Evolutionary conservation across 2,888 invertebrate genomes (phyloP).

Genomic region (Lithodes maja): DNA sequence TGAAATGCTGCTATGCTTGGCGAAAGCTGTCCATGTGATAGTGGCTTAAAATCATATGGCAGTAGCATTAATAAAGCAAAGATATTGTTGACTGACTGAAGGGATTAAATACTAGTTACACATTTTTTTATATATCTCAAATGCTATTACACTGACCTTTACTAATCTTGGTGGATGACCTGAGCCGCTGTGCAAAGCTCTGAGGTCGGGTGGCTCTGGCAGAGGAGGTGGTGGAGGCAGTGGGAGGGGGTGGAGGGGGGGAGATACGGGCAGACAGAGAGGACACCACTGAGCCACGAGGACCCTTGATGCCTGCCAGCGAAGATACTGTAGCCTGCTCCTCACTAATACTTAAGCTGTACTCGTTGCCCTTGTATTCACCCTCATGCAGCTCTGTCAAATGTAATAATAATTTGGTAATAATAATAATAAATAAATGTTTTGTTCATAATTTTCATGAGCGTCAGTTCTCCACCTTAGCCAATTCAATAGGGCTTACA

Average conservation of each 20-base stretch:
- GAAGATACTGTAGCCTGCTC: constrained; percentile 69
- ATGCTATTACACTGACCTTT: constrained; percentile 61
- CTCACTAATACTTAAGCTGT: constrained; percentile 66
- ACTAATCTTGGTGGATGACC: constrained; percentile 86
- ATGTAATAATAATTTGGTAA: no score
- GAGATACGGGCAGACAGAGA: constrained; percentile 67
- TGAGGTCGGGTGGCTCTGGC: constrained; percentile 80
- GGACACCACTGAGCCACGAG: constrained; percentile 69
- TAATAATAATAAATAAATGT: no score
- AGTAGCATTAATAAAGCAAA: no score
- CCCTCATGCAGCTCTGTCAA: constrained; percentile 81
- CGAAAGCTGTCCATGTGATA: no score
- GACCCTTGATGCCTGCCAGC: constrained; percentile 64
- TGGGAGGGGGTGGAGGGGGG: constrained; percentile 59
- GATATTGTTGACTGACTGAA: no score
- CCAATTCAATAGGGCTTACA: no score
- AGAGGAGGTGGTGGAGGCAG: constrained; percentile 53
- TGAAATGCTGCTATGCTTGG: no score
- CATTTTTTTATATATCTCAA: no score
- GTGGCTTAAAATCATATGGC: no score
- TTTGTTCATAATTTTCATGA: no score
- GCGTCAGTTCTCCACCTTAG: no score
- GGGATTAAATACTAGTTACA: no score
- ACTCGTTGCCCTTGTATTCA: constrained; percentile 65
- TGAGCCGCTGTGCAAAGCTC: constrained; percentile 90